Evolutionary conservation across 2,113 vertebrate species (phyloP).

Genomic region (Argyrosomus japonicus): DNA sequence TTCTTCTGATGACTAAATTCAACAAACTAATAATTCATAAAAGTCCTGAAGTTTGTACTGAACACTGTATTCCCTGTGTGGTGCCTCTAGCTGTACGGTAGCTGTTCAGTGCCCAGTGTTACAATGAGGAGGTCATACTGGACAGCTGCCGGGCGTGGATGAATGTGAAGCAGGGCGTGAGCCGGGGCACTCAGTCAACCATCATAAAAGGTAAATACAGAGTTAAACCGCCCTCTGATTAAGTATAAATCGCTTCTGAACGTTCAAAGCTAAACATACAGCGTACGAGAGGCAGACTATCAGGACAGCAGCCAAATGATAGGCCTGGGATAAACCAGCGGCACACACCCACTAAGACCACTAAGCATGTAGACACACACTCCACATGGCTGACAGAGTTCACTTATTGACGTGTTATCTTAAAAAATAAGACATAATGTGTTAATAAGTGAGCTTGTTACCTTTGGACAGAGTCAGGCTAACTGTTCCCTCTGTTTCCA

Average conservation of each 20-base stretch:
- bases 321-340: constrained; percentile 37
- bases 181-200: neutral
- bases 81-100: no score
- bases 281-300: neutral
- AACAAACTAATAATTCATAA: neutral
- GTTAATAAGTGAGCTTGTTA: neutral
- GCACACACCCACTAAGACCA: constrained; percentile 27
- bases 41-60: neutral
- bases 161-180: constrained; percentile 13
- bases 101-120: neutral
- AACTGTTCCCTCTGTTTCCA: neutral
- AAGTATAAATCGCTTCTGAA: neutral
- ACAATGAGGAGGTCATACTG: neutral
- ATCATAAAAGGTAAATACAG: constrained; percentile 10
- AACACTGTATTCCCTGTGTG: neutral
- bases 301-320: constrained; percentile 47
- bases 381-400: neutral
- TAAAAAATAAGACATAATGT: neutral
- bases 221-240: neutral
- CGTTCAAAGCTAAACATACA: constrained; percentile 38
- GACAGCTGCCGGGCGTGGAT: constrained; percentile 8
- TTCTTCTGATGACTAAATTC: neutral
- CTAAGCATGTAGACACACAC: neutral
- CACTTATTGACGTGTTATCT: neutral
- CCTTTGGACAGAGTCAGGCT: neutral